Conservation (phyloP, 2,113 vertebrate species). For the Emberiza fucata region DNA sequence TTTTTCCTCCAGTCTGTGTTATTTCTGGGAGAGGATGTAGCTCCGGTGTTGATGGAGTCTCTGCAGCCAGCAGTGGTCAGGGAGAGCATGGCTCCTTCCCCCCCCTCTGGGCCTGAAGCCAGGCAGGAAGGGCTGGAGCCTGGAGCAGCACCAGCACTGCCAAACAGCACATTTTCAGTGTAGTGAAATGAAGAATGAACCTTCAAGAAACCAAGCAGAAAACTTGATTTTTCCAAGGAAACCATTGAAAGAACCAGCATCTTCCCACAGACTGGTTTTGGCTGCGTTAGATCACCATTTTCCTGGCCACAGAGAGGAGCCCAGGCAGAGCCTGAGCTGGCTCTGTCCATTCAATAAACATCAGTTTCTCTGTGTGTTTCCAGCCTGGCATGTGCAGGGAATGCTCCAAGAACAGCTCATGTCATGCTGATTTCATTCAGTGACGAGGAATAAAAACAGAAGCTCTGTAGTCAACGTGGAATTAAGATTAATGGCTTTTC, state of each 20-base stretch:
- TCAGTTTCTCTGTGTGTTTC: background rate
- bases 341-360: background rate
- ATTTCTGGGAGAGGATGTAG: background rate
- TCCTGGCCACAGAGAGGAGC: background rate
- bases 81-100: background rate
- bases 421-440: background rate
- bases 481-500: slow-evolving; percentile 18
- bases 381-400: background rate
- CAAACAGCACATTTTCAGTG: background rate
- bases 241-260: background rate
- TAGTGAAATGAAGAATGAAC: background rate
- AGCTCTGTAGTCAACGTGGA: background rate
- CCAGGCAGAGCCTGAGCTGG: background rate
- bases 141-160: background rate
- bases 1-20: background rate
- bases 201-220: background rate
- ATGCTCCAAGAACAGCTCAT: background rate
- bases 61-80: background rate
- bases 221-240: background rate
- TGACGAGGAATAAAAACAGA: background rate
- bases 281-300: background rate
- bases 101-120: background rate
- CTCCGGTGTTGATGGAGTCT: background rate
- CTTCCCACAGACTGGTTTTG: background rate
- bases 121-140: background rate